These are phyloP conservation scores for Lithobius niger DNA, from an alignment of 1,140 invertebrate genomes.

Conservation along the genomic window DNA sequence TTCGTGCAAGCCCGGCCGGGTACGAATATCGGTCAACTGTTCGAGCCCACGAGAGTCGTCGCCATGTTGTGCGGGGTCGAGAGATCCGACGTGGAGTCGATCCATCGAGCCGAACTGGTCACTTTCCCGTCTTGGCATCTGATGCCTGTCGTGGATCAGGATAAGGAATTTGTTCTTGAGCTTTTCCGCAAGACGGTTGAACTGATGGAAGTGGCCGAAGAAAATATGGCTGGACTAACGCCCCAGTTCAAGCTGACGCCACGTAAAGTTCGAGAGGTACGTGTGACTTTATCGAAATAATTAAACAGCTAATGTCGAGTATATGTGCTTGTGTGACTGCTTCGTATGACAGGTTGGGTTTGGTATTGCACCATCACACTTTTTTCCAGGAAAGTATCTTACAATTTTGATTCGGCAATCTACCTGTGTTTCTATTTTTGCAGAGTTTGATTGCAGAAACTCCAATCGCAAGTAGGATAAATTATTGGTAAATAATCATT, in stretches of 20 bases:
- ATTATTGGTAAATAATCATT: constrained; percentile 63
- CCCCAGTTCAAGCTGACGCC: constrained; percentile 58
- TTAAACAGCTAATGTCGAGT: no score
- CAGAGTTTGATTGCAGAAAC: background rate
- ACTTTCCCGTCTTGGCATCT: constrained; percentile 60
- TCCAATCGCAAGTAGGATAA: constrained; percentile 51
- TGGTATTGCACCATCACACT: no score
- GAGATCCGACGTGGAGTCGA: constrained; percentile 39
- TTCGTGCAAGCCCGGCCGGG: constrained; percentile 40
- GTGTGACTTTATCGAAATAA: constrained; percentile 20
- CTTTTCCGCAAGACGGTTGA: constrained; percentile 59
- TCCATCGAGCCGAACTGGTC: constrained; percentile 44
- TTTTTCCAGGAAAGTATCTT: no score
- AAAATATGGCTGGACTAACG: constrained; percentile 42
- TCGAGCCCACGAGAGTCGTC: constrained; percentile 53
- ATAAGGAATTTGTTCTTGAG: constrained; percentile 62
- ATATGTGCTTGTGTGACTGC: no score
- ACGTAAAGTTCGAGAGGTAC: constrained; percentile 63
- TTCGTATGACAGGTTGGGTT: no score
- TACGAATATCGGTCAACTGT: constrained; percentile 43
- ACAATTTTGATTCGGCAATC: background rate
- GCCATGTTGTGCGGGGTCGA: constrained; percentile 62
- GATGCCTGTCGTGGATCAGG: constrained; percentile 58
- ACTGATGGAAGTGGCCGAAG: constrained; percentile 44
- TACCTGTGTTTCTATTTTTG: no score